phyloP scores from a whole-genome alignment of 2,797 vertebrate genomes.

The Rhinatrema bivittatum region DNA sequence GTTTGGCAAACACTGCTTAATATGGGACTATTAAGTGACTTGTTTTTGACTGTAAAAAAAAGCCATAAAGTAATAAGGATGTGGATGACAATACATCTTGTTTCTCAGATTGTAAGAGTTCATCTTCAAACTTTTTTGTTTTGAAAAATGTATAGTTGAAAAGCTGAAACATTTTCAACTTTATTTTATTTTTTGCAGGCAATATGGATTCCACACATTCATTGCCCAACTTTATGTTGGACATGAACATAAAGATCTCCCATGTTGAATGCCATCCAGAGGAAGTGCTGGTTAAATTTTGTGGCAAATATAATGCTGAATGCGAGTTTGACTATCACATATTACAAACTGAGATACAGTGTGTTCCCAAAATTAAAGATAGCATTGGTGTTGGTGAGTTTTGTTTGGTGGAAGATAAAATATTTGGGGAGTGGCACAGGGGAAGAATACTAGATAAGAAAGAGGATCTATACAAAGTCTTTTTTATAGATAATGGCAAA shows the following conservation, averaged over 20 bases:
- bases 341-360: constrained; percentile 77
- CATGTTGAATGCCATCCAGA: constrained; percentile 66
- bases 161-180: no score
- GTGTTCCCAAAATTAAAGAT: constrained; percentile 54
- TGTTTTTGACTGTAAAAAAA: no score
- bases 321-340: constrained; percentile 84
- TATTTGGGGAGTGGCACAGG: constrained; percentile 74
- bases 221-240: constrained; percentile 34
- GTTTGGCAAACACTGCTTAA: no score
- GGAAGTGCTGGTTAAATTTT: constrained; percentile 74
- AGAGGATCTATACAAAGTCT: constrained; percentile 53
- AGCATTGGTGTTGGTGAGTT: constrained; percentile 55
- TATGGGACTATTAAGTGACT: no score
- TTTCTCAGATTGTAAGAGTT: no score
- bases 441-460: constrained; percentile 70
- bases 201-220: constrained; percentile 39
- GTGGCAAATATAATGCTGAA: constrained; percentile 58
- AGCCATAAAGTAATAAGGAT: no score
- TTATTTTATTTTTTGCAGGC: constrained; percentile 48
- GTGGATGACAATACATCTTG: no score
- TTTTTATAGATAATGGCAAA: constrained; percentile 76
- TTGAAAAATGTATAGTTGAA: no score
- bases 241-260: constrained; percentile 71
- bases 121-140: no score
- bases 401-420: constrained; percentile 79